Evolutionary conservation across 2,797 vertebrate genomes (phyloP).

Genomic region (Eurystomus glaucurus): DNA sequence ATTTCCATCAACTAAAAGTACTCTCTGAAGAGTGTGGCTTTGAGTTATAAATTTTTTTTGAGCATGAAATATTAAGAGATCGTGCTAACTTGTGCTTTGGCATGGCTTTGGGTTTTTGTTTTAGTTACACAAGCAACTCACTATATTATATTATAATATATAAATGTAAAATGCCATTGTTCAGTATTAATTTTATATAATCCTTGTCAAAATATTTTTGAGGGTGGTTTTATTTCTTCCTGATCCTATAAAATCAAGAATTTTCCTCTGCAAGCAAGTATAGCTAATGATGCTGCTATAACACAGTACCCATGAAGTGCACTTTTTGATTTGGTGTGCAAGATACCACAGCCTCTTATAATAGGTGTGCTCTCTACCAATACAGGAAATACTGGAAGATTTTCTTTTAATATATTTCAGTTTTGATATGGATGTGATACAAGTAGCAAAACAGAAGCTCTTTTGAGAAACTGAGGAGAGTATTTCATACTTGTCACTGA

Average conservation of each 20-base stretch:
- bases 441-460: neutral
- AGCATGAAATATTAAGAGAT: neutral
- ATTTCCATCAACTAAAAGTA: neutral
- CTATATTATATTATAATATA: neutral
- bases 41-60: neutral
- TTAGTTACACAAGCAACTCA: neutral
- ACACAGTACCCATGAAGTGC: neutral
- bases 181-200: neutral
- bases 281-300: neutral
- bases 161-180: neutral
- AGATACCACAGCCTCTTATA: neutral
- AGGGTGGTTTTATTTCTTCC: neutral
- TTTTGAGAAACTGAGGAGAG: neutral
- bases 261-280: neutral
- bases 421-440: neutral
- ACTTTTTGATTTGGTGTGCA: neutral
- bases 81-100: neutral
- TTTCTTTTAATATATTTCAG: neutral
- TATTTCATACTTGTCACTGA: neutral
- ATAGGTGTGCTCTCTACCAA: neutral
- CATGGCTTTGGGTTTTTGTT: neutral
- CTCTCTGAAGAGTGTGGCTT: conserved; percentile 29
- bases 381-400: neutral
- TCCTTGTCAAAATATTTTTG: neutral
- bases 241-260: neutral